Base-by-base conservation (phyloP, 2,797 vertebrate species). In the Hippocampus kuda region DNA sequence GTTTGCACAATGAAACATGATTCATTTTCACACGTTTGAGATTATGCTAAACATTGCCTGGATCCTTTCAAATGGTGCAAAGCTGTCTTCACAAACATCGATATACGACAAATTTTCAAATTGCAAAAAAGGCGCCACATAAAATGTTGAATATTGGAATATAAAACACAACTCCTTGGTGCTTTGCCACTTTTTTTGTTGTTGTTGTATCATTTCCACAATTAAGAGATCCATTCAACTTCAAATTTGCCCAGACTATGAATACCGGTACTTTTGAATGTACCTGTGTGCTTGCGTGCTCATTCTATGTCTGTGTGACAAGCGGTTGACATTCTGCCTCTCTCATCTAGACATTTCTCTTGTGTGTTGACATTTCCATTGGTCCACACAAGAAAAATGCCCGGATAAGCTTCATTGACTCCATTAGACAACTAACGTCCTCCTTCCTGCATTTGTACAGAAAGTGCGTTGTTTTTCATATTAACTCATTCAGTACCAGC, bases 331-430 rank as follows among this genome's bases (percentile, higher is more conserved):
- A 34, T 48, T 6, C 1, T 44, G 67, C 68, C 16, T 69, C 3
- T 1, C 60, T 63, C 73, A 68, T 74, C 75, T 75, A 73, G 80
- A 67, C 73, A 34, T 41, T 74, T 69, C 69, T 70, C 54, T 74
- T 56, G 53, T 24, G 64, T 13, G 48, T 48, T 44, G 64, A 65
- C 42, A 44, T 48, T 42, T 48, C 11, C 2, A 7, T n/a, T 20
- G 26, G 24, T 30, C 65, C 65, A n/a, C 65, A 34, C 26, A 24
- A 42, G 41, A 9, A 46, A 65, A 46, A 24, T 65, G 42, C 7
- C 27, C 44, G 8, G n/a, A 65, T 65, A 16, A 46, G 27, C 59
- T 34, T 16, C 30, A 34, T 20, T 34, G 18, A 34, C 30, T 34
- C 27, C 16, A 61, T 18, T 34, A 38, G 59, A 61, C 57, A 18